Conservation (phyloP, 1,140 invertebrate species). For the Amyelois transitella region DNA sequence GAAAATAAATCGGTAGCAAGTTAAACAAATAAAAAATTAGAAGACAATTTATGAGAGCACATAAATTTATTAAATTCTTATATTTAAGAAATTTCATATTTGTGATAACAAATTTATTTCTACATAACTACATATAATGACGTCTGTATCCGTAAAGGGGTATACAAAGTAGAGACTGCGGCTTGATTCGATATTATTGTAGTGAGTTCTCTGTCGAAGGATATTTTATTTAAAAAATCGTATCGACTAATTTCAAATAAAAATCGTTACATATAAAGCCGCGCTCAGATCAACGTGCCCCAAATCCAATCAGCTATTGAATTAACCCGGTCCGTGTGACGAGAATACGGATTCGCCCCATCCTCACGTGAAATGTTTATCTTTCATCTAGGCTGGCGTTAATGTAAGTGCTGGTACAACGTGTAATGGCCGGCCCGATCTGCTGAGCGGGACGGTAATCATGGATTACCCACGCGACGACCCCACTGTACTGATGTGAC, state of each 20-base stretch:
- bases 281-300: slow-evolving; percentile 53
- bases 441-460: slow-evolving; percentile 41
- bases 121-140: too few relatives aligned
- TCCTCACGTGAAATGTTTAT: slow-evolving; percentile 71
- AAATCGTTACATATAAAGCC: slow-evolving; percentile 26
- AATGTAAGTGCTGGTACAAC: slow-evolving; percentile 57
- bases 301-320: slow-evolving; percentile 72
- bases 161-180: too few relatives aligned
- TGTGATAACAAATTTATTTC: too few relatives aligned
- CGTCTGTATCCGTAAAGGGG: too few relatives aligned
- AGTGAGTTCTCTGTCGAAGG: not conserved
- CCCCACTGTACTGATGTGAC: slow-evolving; percentile 1
- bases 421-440: slow-evolving; percentile 46
- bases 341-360: slow-evolving; percentile 67
- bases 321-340: slow-evolving; percentile 68
- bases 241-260: not conserved
- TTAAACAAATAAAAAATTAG: too few relatives aligned
- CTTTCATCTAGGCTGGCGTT: slow-evolving; percentile 63
- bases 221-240: slow-evolving; percentile 4
- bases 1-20: too few relatives aligned
- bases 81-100: too few relatives aligned
- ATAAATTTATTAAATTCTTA: too few relatives aligned
- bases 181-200: too few relatives aligned
- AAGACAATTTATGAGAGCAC: too few relatives aligned
- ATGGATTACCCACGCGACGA: slow-evolving; percentile 28